Evolutionary conservation across 1,140 invertebrate genomes (phyloP).

Genomic region (Sminthurides bifidus): DNA sequence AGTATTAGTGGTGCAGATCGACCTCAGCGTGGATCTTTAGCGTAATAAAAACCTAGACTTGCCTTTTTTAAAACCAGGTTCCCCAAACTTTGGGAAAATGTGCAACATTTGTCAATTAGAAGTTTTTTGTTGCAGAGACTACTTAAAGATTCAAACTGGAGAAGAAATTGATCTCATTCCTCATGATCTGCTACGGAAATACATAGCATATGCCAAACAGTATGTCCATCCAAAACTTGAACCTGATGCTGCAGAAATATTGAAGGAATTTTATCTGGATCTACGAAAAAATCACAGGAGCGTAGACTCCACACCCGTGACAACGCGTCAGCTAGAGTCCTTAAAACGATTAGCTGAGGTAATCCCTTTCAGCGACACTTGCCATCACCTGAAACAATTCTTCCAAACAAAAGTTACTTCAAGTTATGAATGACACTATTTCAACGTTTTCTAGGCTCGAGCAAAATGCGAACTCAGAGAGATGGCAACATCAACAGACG

Average conservation of each 20-base stretch:
- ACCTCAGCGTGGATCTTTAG: too few species aligned
- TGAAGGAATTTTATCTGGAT: constrained; percentile 73
- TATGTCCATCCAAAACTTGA: constrained; percentile 73
- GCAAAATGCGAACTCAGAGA: constrained; percentile 72
- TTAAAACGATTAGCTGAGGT: constrained; percentile 75
- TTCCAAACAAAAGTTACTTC: neutral
- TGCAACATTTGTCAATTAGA: neutral
- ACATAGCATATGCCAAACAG: constrained; percentile 79
- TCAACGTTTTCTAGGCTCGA: constrained; percentile 49
- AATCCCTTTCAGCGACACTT: constrained; percentile 23
- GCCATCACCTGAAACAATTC: too few species aligned
- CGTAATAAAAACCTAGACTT: too few species aligned
- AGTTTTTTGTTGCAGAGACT: constrained; percentile 42
- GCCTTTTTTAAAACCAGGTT: too few species aligned
- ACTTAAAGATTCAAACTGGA: constrained; percentile 47
- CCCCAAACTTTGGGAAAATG: neutral
- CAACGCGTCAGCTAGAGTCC: constrained; percentile 73
- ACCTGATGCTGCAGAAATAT: constrained; percentile 49
- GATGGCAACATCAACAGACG: constrained; percentile 64
- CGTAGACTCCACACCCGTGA: constrained; percentile 56
- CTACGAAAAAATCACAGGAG: constrained; percentile 55
- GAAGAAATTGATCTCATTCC: constrained; percentile 61
- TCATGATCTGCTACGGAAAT: constrained; percentile 65
- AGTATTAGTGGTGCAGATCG: too few species aligned
- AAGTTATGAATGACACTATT: neutral